Conservation (phyloP, 2,113 vertebrate genomes). For the Microcebus tavaratra region DNA sequence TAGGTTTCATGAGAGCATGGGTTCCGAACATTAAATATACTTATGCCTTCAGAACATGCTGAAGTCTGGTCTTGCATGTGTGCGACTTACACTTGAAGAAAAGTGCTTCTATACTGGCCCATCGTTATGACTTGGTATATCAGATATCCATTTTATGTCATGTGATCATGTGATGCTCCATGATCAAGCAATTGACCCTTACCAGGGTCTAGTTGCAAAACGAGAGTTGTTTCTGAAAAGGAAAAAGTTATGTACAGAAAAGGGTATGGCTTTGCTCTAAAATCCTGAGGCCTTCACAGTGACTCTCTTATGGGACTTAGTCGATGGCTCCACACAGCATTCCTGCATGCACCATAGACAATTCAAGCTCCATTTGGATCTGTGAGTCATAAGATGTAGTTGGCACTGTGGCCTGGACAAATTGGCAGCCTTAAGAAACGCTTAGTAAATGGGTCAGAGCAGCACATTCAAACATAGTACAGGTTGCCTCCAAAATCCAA, state of each 20-base stretch:
- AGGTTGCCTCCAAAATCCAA: not conserved
- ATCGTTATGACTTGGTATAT: not conserved
- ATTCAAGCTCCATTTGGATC: not conserved
- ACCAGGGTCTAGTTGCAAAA: not conserved
- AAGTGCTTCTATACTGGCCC: not conserved
- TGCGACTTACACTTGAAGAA: not conserved
- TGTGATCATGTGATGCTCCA: not conserved
- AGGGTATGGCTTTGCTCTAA: not conserved
- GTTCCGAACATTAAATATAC: not conserved
- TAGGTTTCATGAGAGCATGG: not conserved
- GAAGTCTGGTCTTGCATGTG: not conserved
- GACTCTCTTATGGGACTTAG: not conserved
- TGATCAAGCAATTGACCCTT: not conserved
- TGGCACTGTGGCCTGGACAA: not conserved
- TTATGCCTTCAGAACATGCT: not conserved
- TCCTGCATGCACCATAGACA: not conserved
- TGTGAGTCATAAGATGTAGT: not conserved
- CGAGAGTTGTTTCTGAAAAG: not conserved
- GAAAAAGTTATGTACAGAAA: not conserved
- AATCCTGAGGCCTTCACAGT: not conserved
- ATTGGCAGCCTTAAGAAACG: not conserved
- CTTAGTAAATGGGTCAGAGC: not conserved
- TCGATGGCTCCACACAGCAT: not conserved
- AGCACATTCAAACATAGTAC: not conserved
- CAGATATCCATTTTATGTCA: not conserved